Percentiles rank a stretch among this genome's conserved stretches.
phyloP scores from a whole-genome alignment of 2,797 vertebrate genomes.

The Muscicapa comitata region DNA sequence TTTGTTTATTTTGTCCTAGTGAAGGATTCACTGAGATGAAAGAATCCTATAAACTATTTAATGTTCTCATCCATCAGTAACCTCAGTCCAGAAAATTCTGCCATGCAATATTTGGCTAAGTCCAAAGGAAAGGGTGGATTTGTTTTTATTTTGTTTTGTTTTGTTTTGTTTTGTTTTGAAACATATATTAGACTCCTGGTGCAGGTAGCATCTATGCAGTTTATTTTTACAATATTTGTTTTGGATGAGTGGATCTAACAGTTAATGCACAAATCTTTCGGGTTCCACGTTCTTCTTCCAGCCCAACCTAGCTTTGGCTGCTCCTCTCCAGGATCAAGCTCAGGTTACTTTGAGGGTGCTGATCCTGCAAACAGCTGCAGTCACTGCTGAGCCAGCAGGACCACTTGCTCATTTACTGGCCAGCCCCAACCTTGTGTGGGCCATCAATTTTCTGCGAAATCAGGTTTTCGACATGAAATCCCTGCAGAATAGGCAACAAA shows the following conservation, averaged over 20 bases:
- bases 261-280: neutral
- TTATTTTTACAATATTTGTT: neutral
- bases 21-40: neutral
- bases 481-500: neutral
- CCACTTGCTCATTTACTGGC: neutral
- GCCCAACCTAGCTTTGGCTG: neutral
- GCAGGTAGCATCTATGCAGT: neutral
- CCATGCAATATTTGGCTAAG: neutral
- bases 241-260: neutral
- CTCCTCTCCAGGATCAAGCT: neutral
- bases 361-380: neutral
- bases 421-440: neutral
- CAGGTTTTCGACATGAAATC: neutral
- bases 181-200: neutral
- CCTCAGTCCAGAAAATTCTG: neutral
- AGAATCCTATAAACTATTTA: slow-evolving; percentile 39
- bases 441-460: neutral
- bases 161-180: neutral
- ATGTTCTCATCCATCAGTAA: neutral
- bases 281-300: neutral
- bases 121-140: neutral
- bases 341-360: neutral
- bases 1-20: slow-evolving; percentile 39
- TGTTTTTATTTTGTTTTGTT: too few species aligned
- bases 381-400: neutral